Evolutionary conservation across 2,888 invertebrate genomes (phyloP).

Genomic region (Spodoptera picta): DNA sequence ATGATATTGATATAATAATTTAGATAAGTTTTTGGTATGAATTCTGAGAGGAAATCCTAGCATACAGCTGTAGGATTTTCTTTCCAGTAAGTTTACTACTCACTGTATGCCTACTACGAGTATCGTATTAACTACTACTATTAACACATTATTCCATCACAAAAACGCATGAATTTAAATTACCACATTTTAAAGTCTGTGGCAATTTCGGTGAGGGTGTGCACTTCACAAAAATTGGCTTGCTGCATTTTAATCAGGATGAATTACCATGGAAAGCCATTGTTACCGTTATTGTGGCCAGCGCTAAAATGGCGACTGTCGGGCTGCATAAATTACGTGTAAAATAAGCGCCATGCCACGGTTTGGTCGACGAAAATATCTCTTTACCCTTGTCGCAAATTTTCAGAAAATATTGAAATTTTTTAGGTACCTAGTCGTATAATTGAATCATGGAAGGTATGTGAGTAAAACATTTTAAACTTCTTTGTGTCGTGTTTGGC

Average conservation of each 20-base stretch:
- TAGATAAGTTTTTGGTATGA: too few species aligned
- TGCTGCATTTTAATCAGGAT: conserved; percentile 36
- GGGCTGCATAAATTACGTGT: conserved; percentile 41
- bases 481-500: too few species aligned
- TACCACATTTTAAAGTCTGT: conserved; percentile 24
- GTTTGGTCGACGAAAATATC: conserved; percentile 2
- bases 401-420: too few species aligned
- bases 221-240: conserved; percentile 25
- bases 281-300: conserved; percentile 20
- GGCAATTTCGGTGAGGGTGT: conserved; percentile 28
- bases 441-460: too few species aligned
- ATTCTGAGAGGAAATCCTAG: too few species aligned
- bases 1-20: too few species aligned
- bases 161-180: conserved; percentile 26
- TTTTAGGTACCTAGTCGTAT: too few species aligned
- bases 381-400: background rate
- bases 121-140: too few species aligned
- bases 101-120: too few species aligned
- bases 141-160: background rate
- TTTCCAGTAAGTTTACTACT: too few species aligned
- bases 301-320: conserved; percentile 23
- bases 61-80: too few species aligned
- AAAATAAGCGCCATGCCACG: conserved; percentile 15
- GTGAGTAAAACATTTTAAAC: too few species aligned
- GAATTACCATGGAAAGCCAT: conserved; percentile 41